Evolutionary conservation across 2,888 invertebrate species (phyloP).

Genomic region (Digitonthophagus gazella): DNA sequence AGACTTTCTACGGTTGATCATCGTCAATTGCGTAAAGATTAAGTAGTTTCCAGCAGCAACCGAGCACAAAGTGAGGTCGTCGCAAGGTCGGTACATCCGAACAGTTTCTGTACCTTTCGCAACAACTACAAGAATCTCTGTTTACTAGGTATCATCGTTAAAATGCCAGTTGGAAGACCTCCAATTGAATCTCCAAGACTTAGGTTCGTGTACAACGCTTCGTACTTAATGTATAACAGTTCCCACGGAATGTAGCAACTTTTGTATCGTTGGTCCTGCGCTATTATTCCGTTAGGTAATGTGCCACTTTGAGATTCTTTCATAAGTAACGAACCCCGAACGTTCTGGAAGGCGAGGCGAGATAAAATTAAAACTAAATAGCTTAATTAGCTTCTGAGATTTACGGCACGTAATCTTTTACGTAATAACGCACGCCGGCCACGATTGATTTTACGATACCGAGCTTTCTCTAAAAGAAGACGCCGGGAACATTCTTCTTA

Average conservation of each 20-base stretch:
- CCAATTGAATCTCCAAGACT: constrained; percentile 1
- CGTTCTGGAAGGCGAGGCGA: no score
- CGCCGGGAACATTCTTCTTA: background rate
- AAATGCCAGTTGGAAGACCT: no score
- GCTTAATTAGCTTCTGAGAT: background rate
- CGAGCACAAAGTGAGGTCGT: background rate
- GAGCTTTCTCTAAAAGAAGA: background rate
- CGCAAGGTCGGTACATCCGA: background rate
- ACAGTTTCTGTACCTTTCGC: background rate
- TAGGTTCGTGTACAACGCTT: constrained; percentile 2
- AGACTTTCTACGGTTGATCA: no score
- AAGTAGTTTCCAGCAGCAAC: background rate
- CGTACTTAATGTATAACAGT: constrained; percentile 24
- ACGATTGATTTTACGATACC: background rate
- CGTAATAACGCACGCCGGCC: background rate
- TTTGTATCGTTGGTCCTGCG: background rate
- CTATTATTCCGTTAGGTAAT: background rate
- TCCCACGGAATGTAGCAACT: constrained; percentile 25
- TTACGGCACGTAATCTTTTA: background rate
- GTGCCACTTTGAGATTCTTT: background rate
- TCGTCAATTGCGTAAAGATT: background rate
- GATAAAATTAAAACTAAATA: background rate
- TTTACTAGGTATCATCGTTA: background rate
- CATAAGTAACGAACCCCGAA: background rate
- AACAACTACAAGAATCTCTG: background rate